A percentile compares a stretch with the other conserved stretches of the same genome.
Evolutionary conservation across 2,888 invertebrate species (phyloP).

Genomic region (Pedicia rivosa): DNA sequence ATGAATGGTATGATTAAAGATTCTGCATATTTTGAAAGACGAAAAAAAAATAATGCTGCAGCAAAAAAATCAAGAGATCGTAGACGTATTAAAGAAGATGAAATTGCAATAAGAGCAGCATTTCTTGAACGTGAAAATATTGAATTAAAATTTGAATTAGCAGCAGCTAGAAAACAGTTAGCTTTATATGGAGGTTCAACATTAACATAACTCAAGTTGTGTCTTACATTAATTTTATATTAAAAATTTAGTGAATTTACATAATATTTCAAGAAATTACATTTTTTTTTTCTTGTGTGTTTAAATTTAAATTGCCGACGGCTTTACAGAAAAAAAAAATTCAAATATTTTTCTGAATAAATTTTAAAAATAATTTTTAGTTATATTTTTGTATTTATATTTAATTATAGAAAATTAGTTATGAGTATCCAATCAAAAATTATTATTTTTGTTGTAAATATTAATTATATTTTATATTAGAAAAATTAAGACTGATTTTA

Average conservation of each 20-base stretch:
- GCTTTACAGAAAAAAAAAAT: too few species aligned
- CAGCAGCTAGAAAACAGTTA: conserved; percentile 45
- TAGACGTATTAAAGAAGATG: conserved; percentile 78
- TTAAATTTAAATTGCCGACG: background rate
- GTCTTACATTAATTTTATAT: too few species aligned
- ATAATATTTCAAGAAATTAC: background rate
- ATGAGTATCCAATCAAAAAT: too few species aligned
- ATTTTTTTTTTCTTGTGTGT: background rate
- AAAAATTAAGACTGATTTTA: too few species aligned
- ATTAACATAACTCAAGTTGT: background rate
- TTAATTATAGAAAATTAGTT: too few species aligned
- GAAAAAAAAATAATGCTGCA: conserved; percentile 86
- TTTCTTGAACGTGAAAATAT: conserved; percentile 76
- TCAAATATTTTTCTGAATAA: too few species aligned
- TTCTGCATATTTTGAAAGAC: conserved; percentile 71
- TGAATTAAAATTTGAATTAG: conserved; percentile 54
- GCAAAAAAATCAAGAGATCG: conserved; percentile 89
- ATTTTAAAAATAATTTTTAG: too few species aligned
- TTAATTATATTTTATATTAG: too few species aligned
- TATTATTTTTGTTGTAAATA: too few species aligned
- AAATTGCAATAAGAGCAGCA: conserved; percentile 75
- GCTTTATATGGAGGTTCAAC: conserved; percentile 17
- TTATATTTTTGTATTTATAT: too few species aligned
- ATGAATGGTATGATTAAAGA: conserved; percentile 36
- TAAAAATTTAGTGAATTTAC: too few species aligned